phyloP scores from a whole-genome alignment of 2,113 vertebrate genomes.

The Barbus barbus region DNA sequence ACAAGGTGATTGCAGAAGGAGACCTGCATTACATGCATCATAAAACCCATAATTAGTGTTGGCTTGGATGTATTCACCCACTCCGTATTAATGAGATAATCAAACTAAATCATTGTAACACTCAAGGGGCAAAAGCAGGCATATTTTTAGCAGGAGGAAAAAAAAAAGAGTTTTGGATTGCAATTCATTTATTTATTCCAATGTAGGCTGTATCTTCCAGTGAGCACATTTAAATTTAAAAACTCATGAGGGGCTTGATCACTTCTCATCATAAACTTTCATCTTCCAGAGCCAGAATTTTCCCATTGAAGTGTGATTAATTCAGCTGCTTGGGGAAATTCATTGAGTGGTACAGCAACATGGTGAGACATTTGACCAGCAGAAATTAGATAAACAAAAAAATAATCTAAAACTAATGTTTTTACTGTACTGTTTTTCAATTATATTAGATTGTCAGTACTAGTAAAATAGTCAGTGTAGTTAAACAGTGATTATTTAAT shows the following conservation, averaged over 20 bases:
- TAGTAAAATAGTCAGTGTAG: background rate
- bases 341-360: background rate
- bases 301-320: slow-evolving; percentile 9
- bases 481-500: background rate
- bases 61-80: slow-evolving; percentile 60
- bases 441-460: background rate
- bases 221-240: slow-evolving; percentile 18
- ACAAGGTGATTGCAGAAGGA: slow-evolving; percentile 63
- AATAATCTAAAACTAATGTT: background rate
- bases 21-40: slow-evolving; percentile 77
- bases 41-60: slow-evolving; percentile 76
- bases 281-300: slow-evolving; percentile 3
- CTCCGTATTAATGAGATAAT: slow-evolving; percentile 64
- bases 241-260: background rate
- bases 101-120: slow-evolving; percentile 61
- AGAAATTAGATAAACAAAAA: background rate
- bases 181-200: slow-evolving; percentile 15
- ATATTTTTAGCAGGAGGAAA: background rate
- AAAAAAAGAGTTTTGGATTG: background rate
- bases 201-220: slow-evolving; percentile 3
- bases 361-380: background rate
- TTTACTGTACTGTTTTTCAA: background rate
- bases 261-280: background rate
- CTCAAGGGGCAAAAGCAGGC: slow-evolving; percentile 27
- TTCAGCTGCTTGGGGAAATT: slow-evolving; percentile 2